Conservation (phyloP, 1,140 invertebrate genomes). For the Dinothrombium tinctorium region DNA sequence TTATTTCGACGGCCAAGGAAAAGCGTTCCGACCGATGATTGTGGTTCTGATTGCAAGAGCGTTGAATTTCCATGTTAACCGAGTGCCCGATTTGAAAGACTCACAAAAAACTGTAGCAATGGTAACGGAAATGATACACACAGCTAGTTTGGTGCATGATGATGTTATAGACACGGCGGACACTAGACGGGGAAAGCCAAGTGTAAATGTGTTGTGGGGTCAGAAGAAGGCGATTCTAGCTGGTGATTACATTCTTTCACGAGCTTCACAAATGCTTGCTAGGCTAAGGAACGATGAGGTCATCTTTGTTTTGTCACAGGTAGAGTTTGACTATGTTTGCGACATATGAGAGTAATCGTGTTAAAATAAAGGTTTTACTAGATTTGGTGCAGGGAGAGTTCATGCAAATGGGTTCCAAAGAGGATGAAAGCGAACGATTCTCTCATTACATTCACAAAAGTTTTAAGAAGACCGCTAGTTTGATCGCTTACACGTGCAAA, state of each 20-base stretch:
- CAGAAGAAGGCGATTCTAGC: constrained; percentile 93
- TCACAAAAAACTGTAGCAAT: constrained; percentile 73
- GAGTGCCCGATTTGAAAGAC: constrained; percentile 6
- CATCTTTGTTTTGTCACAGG: constrained; percentile 70
- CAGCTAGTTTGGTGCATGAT: constrained; percentile 91
- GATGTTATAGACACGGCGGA: constrained; percentile 93
- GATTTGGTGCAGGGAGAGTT: constrained; percentile 95
- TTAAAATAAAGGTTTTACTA: too few species aligned
- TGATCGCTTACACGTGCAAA: constrained; percentile 88
- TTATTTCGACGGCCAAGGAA: constrained; percentile 90
- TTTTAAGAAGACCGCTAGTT: constrained; percentile 90
- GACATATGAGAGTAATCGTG: too few species aligned
- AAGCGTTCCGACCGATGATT: constrained; percentile 76
- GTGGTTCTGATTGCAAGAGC: constrained; percentile 70
- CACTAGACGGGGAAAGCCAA: constrained; percentile 77
- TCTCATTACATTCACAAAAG: constrained; percentile 91
- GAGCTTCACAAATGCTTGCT: constrained; percentile 79
- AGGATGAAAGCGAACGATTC: constrained; percentile 77
- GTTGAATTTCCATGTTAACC: constrained; percentile 52
- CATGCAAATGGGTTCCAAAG: constrained; percentile 6
- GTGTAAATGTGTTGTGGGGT: constrained; percentile 81
- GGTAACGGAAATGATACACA: constrained; percentile 98
- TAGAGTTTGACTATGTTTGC: constrained; percentile 26
- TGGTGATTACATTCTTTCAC: constrained; percentile 87
- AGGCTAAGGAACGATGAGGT: constrained; percentile 72